Conservation (phyloP, 1,140 invertebrate species). For the Drosophila athabasca region DNA sequence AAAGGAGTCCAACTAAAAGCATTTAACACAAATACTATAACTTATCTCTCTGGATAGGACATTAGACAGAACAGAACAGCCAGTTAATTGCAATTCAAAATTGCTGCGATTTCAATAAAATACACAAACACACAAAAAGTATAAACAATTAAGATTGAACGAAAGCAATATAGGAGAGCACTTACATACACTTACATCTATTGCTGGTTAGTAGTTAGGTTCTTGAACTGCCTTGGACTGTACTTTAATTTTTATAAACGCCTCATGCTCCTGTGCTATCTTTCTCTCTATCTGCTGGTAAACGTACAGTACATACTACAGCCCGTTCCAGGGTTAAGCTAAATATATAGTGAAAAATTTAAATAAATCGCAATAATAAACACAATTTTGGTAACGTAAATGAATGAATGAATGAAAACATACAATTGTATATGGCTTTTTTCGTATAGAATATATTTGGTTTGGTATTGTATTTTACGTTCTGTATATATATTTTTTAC, state of each 20-base stretch:
- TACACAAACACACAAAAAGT: conserved; percentile 1
- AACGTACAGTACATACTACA: conserved; percentile 25
- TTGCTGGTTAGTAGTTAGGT: conserved; percentile 49
- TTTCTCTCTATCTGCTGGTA: conserved; percentile 44
- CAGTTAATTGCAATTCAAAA: conserved; percentile 46
- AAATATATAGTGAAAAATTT: conserved; percentile 52
- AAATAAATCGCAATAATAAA: conserved; percentile 36
- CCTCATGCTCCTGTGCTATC: not conserved
- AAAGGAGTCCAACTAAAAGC: conserved; percentile 61
- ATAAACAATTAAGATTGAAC: conserved; percentile 28
- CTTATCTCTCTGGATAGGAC: not conserved
- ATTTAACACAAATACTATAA: conserved; percentile 19
- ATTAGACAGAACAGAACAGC: conserved; percentile 4
- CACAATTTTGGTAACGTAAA: conserved; percentile 23
- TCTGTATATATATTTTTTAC: conserved; percentile 68
- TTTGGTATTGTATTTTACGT: conserved; percentile 12
- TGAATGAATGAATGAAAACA: not conserved
- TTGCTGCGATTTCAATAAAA: conserved; percentile 39
- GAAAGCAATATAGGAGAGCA: conserved; percentile 2
- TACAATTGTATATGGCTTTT: conserved; percentile 27
- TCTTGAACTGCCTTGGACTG: conserved; percentile 71
- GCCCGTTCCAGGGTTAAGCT: conserved; percentile 21
- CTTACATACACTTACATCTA: conserved; percentile 20
- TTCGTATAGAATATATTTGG: conserved; percentile 76
- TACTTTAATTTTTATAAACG: conserved; percentile 65